These are phyloP conservation scores for Boleophthalmus pectinirostris DNA, from an alignment of 2,113 vertebrate genomes.

Conservation along the genomic window DNA sequence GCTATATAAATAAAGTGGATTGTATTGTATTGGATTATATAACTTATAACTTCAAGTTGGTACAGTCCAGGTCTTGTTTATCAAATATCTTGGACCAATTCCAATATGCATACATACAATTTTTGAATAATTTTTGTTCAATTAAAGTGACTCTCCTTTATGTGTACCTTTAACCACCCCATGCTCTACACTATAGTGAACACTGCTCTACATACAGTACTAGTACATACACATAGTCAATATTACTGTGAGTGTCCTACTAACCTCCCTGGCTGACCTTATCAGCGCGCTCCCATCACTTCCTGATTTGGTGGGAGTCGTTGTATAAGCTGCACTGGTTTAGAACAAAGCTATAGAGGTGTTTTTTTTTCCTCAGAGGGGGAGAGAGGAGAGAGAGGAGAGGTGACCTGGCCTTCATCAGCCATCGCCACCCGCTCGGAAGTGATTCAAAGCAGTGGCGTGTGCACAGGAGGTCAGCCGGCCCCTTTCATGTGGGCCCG, in stretches of 20 bases:
- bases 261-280: constrained; percentile 44
- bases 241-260: constrained; percentile 38
- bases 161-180: neutral
- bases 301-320: constrained; percentile 37
- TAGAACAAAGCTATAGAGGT: constrained; percentile 41
- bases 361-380: neutral
- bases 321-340: constrained; percentile 22
- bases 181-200: constrained; percentile 20
- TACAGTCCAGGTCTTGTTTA: no score
- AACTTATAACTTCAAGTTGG: no score
- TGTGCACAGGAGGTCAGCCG: constrained; percentile 52
- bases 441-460: constrained; percentile 54
- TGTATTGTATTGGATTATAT: no score
- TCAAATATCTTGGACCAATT: no score
- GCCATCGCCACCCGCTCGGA: constrained; percentile 49
- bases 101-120: no score
- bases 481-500: constrained; percentile 26
- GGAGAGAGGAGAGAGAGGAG: constrained; percentile 27
- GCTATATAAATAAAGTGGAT: no score
- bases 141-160: neutral
- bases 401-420: constrained; percentile 61
- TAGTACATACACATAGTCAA: constrained; percentile 18
- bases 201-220: constrained; percentile 22
- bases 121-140: neutral
- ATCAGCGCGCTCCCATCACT: constrained; percentile 40